Evolutionary conservation across 2,797 vertebrate species (phyloP).

Genomic region (Lophura swinhoii): DNA sequence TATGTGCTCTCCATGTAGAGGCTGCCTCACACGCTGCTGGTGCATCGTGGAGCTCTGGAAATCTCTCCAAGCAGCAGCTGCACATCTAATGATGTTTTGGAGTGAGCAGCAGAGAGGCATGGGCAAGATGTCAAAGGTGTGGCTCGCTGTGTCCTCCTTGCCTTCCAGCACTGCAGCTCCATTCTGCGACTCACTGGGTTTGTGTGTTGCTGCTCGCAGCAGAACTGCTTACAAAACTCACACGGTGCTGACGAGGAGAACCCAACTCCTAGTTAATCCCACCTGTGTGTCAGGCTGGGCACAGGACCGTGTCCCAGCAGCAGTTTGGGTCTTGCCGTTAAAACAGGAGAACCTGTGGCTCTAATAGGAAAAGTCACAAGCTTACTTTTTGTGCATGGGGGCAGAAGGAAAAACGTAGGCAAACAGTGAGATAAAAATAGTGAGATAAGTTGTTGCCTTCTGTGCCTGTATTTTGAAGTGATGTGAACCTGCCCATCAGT

Average conservation of each 20-base stretch:
- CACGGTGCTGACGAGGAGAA: not conserved
- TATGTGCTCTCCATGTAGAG: not conserved
- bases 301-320: not conserved
- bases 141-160: conserved; percentile 41
- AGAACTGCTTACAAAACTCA: conserved; percentile 26
- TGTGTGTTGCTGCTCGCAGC: conserved; percentile 1
- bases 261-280: not conserved
- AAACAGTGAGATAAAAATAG: not conserved
- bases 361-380: not conserved
- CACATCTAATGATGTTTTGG: not conserved
- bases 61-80: not conserved
- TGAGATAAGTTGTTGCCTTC: not conserved
- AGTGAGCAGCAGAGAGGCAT: not conserved
- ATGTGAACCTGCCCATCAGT: not conserved
- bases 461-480: not conserved
- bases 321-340: not conserved
- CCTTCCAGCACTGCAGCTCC: conserved; percentile 35
- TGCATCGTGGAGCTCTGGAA: not conserved
- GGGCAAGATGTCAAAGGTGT: conserved; percentile 44
- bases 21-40: not conserved
- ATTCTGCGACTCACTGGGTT: conserved; percentile 37
- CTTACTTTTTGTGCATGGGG: not conserved
- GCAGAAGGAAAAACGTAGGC: not conserved
- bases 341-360: accelerated
- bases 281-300: not conserved